Conservation (phyloP, 1,140 invertebrate species). For the Meloidogyne floridensis region DNA sequence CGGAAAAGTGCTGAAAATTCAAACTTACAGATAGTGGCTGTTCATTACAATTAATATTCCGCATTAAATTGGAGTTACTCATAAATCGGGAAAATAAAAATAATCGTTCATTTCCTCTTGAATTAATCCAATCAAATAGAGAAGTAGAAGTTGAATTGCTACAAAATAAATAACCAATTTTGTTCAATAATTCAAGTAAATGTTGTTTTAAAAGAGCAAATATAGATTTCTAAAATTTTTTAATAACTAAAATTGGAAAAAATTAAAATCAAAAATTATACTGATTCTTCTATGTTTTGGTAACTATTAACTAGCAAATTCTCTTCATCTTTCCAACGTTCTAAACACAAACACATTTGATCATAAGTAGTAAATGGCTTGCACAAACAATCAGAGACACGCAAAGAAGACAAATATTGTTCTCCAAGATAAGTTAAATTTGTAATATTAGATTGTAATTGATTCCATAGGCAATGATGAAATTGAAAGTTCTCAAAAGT, state of each 20-base stretch:
- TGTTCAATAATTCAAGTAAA: neutral
- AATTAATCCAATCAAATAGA: neutral
- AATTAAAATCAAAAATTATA: neutral
- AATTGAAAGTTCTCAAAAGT: neutral
- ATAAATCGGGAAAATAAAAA: neutral
- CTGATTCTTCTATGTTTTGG: neutral
- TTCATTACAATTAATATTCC: neutral
- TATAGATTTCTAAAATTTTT: neutral
- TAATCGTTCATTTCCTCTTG: neutral
- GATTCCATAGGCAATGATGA: neutral
- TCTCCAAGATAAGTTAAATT: neutral
- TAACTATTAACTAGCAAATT: neutral
- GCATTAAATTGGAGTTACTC: neutral
- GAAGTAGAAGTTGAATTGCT: neutral
- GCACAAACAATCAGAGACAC: neutral
- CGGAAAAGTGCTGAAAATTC: neutral
- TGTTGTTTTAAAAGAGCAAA: neutral
- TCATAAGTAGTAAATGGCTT: neutral
- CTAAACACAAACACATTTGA: neutral
- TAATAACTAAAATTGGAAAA: neutral
- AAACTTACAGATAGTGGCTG: neutral
- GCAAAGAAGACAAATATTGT: neutral
- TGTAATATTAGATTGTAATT: neutral
- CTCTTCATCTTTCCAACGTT: neutral
- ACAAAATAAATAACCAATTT: neutral